Base-by-base conservation (phyloP, 2,797 vertebrate species). In the Benthosema pterotum region DNA sequence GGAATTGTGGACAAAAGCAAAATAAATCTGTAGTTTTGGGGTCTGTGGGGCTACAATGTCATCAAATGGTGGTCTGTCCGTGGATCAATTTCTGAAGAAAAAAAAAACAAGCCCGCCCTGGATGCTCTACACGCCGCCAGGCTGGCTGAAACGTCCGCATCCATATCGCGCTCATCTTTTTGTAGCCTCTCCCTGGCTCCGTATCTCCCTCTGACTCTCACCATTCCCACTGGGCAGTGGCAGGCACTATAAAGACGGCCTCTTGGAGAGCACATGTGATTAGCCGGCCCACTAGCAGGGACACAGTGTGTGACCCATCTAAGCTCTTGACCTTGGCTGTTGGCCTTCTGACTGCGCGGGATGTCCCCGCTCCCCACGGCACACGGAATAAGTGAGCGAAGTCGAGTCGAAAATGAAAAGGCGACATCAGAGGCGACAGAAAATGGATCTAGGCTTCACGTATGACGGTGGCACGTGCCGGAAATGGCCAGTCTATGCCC, bases 201-300 rank as follows among this genome's bases (percentile, higher is more conserved):
- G 59, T 19, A 54, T 49, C 67, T 57, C 42, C 52, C 25, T 54
- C 22, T 54, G 12, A 14, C 18, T 25, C 11, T 69, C 61, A 57
- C 52, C 73, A 59, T 43, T 72, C 60, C 54, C 67, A 52, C 19
- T 45, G 62, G 65, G 72, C 73, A 42, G 15, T 60, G 65, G 72
- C 73, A 42, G 15, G 74, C 78, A 87, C 85, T 90, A 80, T 80
- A 67, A 60, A 77, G 71, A 88, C 82, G 64, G 75, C 79, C 5
- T 87, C 68, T 80, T 86, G 83, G 69, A 49, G 63, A 67, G 64
- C 70, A 75, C 74, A 91, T 90, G 82, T 84, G 86, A 92, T 91
- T 89, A 88, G 71, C 83, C 70, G 69, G 68, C 79, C 61, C 66
- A 80, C 82, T 85, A 86, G 83, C 18, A 69, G 82, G 85, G 83